A percentile compares a stretch with the other conserved stretches of the same genome.
These are phyloP conservation scores for Decapterus maruadsi DNA, from an alignment of 2,797 vertebrate species.

Conservation along the genomic window DNA sequence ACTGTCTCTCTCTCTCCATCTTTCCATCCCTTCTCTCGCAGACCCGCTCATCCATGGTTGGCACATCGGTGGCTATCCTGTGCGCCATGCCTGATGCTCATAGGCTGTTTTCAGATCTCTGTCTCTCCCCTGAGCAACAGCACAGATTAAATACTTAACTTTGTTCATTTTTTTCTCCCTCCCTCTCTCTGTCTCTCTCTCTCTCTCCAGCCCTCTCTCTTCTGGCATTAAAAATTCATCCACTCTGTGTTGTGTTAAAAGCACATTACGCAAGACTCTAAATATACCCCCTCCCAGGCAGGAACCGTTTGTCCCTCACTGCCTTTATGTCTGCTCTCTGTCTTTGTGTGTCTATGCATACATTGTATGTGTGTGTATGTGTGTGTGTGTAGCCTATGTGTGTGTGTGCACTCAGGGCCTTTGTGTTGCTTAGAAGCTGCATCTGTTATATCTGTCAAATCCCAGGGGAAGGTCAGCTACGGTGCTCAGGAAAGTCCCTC, in stretches of 20 bases:
- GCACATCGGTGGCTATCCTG: slow-evolving; percentile 60
- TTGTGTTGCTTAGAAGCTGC: slow-evolving; percentile 44
- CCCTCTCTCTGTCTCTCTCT: slow-evolving; percentile 50
- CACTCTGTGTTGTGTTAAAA: slow-evolving; percentile 85
- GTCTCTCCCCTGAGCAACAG: slow-evolving; percentile 74
- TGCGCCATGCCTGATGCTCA: slow-evolving; percentile 53
- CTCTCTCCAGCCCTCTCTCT: slow-evolving; percentile 44
- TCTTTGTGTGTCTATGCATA: slow-evolving; percentile 47
- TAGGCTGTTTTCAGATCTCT: slow-evolving; percentile 70
- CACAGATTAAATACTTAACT: slow-evolving; percentile 85
- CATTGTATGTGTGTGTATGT: slow-evolving; percentile 24
- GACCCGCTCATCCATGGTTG: slow-evolving; percentile 66
- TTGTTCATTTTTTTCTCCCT: slow-evolving; percentile 66
- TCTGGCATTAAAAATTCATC: slow-evolving; percentile 85
- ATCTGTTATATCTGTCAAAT: slow-evolving; percentile 57
- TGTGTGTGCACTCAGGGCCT: slow-evolving; percentile 30
- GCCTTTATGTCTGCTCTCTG: slow-evolving; percentile 63
- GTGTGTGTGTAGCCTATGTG: slow-evolving; percentile 6
- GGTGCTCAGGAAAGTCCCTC: slow-evolving; percentile 47
- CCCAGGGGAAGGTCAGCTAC: slow-evolving; percentile 52
- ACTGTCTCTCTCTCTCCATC: slow-evolving; percentile 21
- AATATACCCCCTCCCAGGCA: slow-evolving; percentile 79
- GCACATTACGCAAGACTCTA: slow-evolving; percentile 86
- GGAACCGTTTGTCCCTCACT: slow-evolving; percentile 69
- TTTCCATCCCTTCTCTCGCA: slow-evolving; percentile 49